These are phyloP conservation scores for Sparus aurata DNA, from an alignment of 2,797 vertebrate genomes.

Conservation along the genomic window DNA sequence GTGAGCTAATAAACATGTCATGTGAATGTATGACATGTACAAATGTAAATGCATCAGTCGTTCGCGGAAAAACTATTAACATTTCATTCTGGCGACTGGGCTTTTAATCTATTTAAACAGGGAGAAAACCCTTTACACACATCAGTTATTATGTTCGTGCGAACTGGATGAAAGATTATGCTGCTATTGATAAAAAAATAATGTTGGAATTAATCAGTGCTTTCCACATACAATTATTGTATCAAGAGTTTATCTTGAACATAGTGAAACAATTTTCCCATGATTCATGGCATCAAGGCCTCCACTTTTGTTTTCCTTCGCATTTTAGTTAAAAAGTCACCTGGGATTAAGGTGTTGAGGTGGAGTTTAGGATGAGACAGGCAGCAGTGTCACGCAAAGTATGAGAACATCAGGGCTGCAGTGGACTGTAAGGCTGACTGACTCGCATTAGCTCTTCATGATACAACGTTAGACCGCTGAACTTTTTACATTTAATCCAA, in stretches of 20 bases:
- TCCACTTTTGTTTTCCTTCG: not conserved
- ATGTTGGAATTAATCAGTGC: not conserved
- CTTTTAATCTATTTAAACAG: too few relatives aligned
- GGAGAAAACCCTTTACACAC: too few relatives aligned
- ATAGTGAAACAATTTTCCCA: not conserved
- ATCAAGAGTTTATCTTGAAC: not conserved
- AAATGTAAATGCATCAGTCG: too few relatives aligned
- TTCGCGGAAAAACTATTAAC: too few relatives aligned
- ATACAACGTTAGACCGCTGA: slow-evolving; percentile 1
- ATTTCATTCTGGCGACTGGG: too few relatives aligned
- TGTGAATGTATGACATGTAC: too few relatives aligned
- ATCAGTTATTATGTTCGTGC: not conserved
- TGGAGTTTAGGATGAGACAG: not conserved
- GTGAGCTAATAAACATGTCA: too few relatives aligned
- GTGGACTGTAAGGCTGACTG: not conserved
- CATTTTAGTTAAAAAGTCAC: not conserved
- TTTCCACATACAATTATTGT: not conserved
- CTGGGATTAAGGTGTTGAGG: not conserved
- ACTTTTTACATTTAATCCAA: slow-evolving; percentile 7
- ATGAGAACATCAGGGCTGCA: not conserved
- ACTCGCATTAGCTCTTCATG: not conserved
- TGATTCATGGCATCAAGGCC: not conserved
- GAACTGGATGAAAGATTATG: not conserved
- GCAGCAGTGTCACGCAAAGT: not conserved
- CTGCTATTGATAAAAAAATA: too few relatives aligned